Evolutionary conservation across 1,140 invertebrate species (phyloP).

Genomic region (Liolophura sinensis): DNA sequence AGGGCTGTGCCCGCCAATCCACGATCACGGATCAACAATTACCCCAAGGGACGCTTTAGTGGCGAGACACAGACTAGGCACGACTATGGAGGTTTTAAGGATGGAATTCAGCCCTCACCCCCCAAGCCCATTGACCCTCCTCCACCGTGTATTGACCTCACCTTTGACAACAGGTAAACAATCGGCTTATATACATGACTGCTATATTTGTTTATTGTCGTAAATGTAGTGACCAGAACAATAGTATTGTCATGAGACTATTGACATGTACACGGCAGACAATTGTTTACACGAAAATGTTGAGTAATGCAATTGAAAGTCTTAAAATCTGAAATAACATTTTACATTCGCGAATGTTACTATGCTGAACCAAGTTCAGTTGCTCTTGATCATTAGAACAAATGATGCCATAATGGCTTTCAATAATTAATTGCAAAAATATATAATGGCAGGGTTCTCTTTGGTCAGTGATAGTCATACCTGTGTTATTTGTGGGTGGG

Average conservation of each 20-base stretch:
- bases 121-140: constrained; percentile 40
- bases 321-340: no score
- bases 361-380: no score
- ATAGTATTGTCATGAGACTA: neutral
- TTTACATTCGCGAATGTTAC: no score
- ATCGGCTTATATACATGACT: neutral
- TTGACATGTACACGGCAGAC: neutral
- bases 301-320: no score
- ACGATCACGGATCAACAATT: neutral
- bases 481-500: no score
- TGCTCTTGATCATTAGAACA: no score
- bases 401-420: no score
- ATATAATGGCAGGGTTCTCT: no score
- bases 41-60: constrained; percentile 28
- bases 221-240: neutral
- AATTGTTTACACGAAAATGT: neutral
- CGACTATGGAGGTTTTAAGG: constrained; percentile 40
- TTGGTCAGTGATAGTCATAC: no score
- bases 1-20: constrained; percentile 19
- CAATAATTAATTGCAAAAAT: no score
- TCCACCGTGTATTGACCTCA: constrained; percentile 43
- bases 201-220: neutral
- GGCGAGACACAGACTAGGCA: constrained; percentile 37
- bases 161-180: constrained; percentile 50
- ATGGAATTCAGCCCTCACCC: constrained; percentile 30